Conservation (phyloP, 2,797 vertebrate species). For the Gorsachius magnificus region DNA sequence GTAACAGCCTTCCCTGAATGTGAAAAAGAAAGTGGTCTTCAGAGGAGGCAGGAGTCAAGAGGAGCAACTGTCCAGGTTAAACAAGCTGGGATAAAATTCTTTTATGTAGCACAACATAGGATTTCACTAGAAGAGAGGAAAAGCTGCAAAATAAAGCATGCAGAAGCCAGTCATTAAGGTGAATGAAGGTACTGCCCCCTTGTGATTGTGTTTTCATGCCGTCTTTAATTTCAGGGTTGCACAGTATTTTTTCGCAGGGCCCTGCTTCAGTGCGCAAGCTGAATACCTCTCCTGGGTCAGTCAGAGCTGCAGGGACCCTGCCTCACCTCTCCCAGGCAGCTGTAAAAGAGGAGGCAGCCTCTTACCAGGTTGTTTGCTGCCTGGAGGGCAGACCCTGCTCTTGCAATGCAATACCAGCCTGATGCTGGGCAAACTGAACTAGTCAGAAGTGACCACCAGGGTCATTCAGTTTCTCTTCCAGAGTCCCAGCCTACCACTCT, state of each 20-base stretch:
- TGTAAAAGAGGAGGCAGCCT: background rate
- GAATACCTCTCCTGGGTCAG: background rate
- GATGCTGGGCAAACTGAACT: background rate
- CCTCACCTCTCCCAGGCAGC: background rate
- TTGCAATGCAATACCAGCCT: background rate
- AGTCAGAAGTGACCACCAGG: background rate
- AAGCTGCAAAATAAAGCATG: background rate
- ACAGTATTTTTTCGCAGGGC: background rate
- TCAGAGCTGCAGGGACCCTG: background rate
- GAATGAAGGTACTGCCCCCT: slow-evolving; percentile 58
- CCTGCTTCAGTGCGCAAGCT: background rate
- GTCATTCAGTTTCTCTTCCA: background rate
- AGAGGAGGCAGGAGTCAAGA: background rate
- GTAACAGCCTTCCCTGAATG: background rate
- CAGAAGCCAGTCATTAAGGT: background rate
- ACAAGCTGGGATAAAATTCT: background rate
- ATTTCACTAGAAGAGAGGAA: background rate
- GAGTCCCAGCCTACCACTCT: background rate
- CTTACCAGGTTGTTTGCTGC: background rate
- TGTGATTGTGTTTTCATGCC: slow-evolving; percentile 47
- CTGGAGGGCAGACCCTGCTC: background rate
- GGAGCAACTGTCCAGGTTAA: background rate
- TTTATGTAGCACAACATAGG: background rate
- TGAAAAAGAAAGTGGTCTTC: background rate
- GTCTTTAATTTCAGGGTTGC: background rate